Evolutionary conservation across 2,797 vertebrate species (phyloP), one percentile per base, ranked within the genome.

Genomic region (Phataginus tetradactyla): DNA sequence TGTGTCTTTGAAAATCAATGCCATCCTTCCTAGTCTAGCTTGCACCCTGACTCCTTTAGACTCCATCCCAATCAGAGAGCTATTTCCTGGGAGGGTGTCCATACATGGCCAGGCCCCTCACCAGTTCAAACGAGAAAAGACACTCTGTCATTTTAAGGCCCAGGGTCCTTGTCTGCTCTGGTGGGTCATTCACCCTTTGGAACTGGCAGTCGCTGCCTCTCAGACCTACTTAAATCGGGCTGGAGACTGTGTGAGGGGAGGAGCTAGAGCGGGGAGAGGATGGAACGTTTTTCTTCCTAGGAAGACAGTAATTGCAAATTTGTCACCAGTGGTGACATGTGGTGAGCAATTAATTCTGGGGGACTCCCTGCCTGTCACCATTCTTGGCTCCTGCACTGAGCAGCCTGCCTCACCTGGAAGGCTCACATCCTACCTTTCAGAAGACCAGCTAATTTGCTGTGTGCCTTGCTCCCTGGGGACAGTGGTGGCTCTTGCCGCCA

Each of bases 301-400:
- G 29, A 91, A 94, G 94, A 91, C 55, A 86, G 79, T 95, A 93
- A 96, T 93, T 96, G 95, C 69, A 68, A 88, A 96, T 92, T 92
- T 97, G 94, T 96, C 94, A 89, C 93, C 81, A 90, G 53, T 78
- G 34, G 42, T 91, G 83, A 96, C 89, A 84, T 61, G 74, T 42
- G 57, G 25, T 89, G 57, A 91, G 59, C 83, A 95, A 93, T 95
- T 97, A 94, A 93, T 97, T 97, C 83, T 84, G 49, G 94, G 91
- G 87, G 86, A 93, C 79, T 94, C 81, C 97, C 83, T 84, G 90
- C 69, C 74, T 89, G 34, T 90, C 78, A 57, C 9, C 57, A 49
- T 18, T 18, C 3, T 13, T 80, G 61, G 37, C 42, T 93, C 14
- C 42, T 63, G 72, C 32, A 14, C 74, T 13, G 66, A 92, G 39